Percentiles rank a stretch among this genome's conserved stretches.
phyloP scores from a whole-genome alignment of 2,797 vertebrate genomes.

The Sebastes cheni region DNA sequence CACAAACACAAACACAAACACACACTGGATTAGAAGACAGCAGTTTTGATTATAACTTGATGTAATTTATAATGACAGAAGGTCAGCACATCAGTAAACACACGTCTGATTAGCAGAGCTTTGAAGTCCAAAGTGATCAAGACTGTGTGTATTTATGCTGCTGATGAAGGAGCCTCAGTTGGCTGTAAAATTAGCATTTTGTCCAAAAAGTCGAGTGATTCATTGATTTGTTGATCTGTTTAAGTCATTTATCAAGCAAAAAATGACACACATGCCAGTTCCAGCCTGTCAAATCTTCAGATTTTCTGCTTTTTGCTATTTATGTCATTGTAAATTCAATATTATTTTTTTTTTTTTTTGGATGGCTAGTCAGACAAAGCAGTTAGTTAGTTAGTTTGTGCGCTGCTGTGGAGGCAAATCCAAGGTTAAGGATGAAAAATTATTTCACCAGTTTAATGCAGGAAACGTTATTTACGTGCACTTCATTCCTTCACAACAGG shows the following conservation, averaged over 20 bases:
- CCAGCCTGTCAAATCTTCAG: background rate
- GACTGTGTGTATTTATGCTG: slow-evolving; percentile 5
- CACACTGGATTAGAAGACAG: slow-evolving; percentile 18
- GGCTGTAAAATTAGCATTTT: slow-evolving; percentile 1
- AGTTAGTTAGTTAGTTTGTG: no score
- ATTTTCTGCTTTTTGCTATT: background rate
- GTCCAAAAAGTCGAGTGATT: background rate
- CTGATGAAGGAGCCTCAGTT: background rate
- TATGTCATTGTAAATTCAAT: background rate
- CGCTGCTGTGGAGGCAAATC: no score
- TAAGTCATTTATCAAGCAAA: background rate
- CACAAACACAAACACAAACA: background rate
- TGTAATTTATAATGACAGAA: slow-evolving; percentile 51
- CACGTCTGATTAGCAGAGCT: slow-evolving; percentile 39
- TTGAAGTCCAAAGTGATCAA: slow-evolving; percentile 34
- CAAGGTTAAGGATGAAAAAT: no score
- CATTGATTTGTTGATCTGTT: background rate
- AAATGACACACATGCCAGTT: background rate
- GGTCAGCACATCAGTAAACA: slow-evolving; percentile 56
- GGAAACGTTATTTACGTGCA: no score
- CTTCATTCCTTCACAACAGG: no score
- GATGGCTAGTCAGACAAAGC: background rate
- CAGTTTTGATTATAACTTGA: slow-evolving; percentile 38
- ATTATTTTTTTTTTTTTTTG: background rate
- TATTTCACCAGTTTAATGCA: no score